Evolutionary conservation across 2,888 invertebrate species (phyloP), one percentile per base, ranked within the genome.

Genomic region (Orthosia gracilis): DNA sequence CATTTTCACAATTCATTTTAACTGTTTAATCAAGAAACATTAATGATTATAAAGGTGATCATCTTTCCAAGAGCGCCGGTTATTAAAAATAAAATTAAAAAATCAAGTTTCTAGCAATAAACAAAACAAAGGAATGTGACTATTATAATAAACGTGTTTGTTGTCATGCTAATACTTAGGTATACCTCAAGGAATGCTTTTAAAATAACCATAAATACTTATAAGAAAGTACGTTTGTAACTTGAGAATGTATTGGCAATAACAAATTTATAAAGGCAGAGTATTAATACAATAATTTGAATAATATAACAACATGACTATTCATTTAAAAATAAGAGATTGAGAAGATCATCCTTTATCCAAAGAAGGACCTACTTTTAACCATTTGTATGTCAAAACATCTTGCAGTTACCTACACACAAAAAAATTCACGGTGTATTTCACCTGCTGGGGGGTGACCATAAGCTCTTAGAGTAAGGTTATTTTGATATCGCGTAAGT

Each of bases 111-210:
- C 12, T 52, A 80, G 40, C 64, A 68, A 81, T 80, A 62, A 83
- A 70, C 61, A 61, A 64, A 58, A 84, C 84, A 82, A 82, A 80
- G 47, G 81, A 84, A 84, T 82, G 61, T 80, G 31, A 49, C 52
- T 55, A 50, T 47, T 59, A 13, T 21, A 67, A 57, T 40, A 75
- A 82, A 82, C 81, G 75, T 58, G 81, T 82, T 82, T 84, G 17
- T 55, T 65, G 55, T 59, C 45, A 62, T 54, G 58, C 57, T 71
- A 67, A 26, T 69, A 50, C 40, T 31, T 45, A 31, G 47, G 21
- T 62, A 13, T n/a, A 57, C 13, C 18, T 15, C 18, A 40, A 50
- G 68, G 23, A 70, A 83, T 73, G 45, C 15, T 26, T 75, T 69
- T 15, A 49, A 69, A 12, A 84, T 80, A 80, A 58, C 50, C 80